phyloP scores from a whole-genome alignment of 1,140 invertebrate genomes.

The Lineus longissimus region DNA sequence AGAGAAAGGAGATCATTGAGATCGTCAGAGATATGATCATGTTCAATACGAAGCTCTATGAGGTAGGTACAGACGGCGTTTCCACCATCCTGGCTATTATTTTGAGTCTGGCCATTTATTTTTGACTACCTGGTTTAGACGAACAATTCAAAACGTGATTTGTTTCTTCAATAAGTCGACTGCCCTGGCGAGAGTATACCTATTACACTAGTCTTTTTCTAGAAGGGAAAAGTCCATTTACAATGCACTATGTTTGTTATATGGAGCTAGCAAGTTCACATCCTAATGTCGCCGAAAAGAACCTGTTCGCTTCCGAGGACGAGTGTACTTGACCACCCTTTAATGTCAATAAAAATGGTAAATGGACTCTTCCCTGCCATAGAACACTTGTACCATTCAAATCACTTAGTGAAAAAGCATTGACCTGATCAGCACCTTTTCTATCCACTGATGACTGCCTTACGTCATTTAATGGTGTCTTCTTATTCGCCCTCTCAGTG shows the following conservation, averaged over 20 bases:
- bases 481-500: too few species aligned
- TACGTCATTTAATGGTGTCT: too few species aligned
- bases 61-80: conserved; percentile 42
- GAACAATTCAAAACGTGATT: background rate
- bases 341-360: conserved; percentile 5
- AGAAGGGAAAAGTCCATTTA: background rate
- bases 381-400: background rate
- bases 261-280: too few species aligned
- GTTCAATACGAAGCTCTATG: conserved; percentile 71
- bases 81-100: background rate
- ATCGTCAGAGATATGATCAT: conserved; percentile 79
- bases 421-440: background rate
- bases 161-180: background rate
- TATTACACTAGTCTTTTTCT: background rate
- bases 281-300: too few species aligned
- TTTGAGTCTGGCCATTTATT: background rate
- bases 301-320: too few species aligned
- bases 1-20: conserved; percentile 82
- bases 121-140: background rate
- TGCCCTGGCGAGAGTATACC: too few species aligned
- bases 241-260: too few species aligned
- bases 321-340: too few species aligned
- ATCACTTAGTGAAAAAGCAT: background rate
- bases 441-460: too few species aligned
- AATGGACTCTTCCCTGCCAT: conserved; percentile 2